These are phyloP conservation scores for Gymnosoma rotundatum DNA, from an alignment of 2,888 invertebrate species.

Conservation along the genomic window DNA sequence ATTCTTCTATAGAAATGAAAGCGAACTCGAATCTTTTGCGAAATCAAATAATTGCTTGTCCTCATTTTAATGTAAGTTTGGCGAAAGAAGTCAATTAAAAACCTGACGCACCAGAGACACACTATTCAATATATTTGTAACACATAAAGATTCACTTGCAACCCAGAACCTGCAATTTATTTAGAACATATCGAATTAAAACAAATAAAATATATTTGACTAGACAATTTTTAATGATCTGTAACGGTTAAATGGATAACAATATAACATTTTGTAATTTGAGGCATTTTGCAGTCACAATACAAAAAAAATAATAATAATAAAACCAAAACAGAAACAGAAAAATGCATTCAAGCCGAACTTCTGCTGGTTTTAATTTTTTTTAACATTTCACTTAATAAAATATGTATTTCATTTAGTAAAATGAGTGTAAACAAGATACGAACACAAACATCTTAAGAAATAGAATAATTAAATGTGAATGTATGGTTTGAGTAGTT, in stretches of 20 bases:
- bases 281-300: background rate
- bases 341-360: constrained; percentile 41
- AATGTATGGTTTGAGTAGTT: background rate
- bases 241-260: constrained; percentile 24
- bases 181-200: too few species aligned
- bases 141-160: too few species aligned
- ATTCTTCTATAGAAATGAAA: too few species aligned
- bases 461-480: constrained; percentile 23
- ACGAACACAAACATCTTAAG: background rate
- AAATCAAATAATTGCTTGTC: too few species aligned
- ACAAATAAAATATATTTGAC: background rate
- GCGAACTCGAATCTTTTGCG: too few species aligned
- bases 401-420: constrained; percentile 25
- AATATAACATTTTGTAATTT: constrained; percentile 26
- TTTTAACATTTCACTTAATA: constrained; percentile 1
- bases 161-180: background rate
- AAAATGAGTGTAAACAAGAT: background rate
- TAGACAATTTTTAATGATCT: constrained; percentile 34
- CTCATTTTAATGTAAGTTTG: too few species aligned
- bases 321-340: too few species aligned
- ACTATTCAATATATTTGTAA: too few species aligned
- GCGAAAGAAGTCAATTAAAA: too few species aligned
- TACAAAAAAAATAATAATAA: too few species aligned
- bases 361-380: background rate
- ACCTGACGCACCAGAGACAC: too few species aligned